Conservation (phyloP, 2,888 invertebrate genomes). For the Eremobia ochroleuca region DNA sequence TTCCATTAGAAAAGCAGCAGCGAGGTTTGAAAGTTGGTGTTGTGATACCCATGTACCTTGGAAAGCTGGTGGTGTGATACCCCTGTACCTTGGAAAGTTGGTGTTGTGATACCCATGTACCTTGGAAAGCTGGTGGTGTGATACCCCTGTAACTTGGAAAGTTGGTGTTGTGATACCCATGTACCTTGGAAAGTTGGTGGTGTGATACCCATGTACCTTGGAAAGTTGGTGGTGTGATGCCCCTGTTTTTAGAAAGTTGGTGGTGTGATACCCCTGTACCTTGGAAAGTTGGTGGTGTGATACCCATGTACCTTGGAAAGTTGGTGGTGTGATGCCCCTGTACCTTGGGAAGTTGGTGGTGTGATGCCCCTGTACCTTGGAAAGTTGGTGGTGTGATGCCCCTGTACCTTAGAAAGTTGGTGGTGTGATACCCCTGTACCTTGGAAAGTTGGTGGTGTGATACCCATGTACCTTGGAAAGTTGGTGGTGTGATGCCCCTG, state of each 20-base stretch:
- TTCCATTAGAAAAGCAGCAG: background rate
- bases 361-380: background rate
- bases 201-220: background rate
- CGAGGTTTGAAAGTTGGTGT: background rate
- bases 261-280: background rate
- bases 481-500: background rate
- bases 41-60: background rate
- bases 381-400: background rate
- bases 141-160: background rate
- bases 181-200: no score
- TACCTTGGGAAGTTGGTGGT: no score
- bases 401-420: no score
- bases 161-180: background rate
- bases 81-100: background rate
- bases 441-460: no score
- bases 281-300: no score
- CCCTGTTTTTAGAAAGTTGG: no score
- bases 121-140: no score
- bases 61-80: no score
- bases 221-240: no score
- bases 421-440: background rate
- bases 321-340: background rate
- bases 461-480: background rate
- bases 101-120: background rate
- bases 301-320: background rate